A percentile compares a stretch with the other conserved stretches of the same genome.
Conservation (phyloP, 2,888 invertebrate genomes). For the Anthophora plumipes region DNA sequence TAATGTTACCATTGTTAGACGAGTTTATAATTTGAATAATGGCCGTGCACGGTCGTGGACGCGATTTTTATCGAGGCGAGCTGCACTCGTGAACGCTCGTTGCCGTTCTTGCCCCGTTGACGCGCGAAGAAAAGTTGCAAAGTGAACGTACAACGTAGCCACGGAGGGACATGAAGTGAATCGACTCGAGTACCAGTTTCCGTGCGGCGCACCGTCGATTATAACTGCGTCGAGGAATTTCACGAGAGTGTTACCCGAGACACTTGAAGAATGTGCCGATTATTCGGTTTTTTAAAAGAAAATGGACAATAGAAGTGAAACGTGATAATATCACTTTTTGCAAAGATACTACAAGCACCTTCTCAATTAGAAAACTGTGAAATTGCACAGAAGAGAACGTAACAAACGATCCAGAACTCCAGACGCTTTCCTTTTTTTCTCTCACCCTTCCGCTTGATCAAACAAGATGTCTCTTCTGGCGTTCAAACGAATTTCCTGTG, state of each 20-base stretch:
- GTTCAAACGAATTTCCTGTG: neutral
- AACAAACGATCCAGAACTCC: neutral
- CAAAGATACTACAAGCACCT: neutral
- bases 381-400: neutral
- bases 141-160: neutral
- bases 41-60: neutral
- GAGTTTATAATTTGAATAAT: constrained; percentile 50
- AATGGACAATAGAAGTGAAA: no score
- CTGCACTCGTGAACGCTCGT: constrained; percentile 14
- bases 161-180: neutral
- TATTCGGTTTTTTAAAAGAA: no score
- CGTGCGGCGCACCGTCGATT: neutral
- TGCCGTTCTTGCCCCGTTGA: neutral
- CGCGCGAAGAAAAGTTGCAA: neutral
- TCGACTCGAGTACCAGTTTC: constrained; percentile 22
- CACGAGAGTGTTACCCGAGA: neutral
- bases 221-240: neutral
- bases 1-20: constrained; percentile 48
- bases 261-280: no score
- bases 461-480: neutral
- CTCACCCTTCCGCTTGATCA: constrained; percentile 3
- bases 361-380: no score
- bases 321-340: neutral
- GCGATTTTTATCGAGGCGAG: constrained; percentile 33
- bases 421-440: neutral